Evolutionary conservation across 2,113 vertebrate genomes (phyloP).

Genomic region (Nanorana parkeri): DNA sequence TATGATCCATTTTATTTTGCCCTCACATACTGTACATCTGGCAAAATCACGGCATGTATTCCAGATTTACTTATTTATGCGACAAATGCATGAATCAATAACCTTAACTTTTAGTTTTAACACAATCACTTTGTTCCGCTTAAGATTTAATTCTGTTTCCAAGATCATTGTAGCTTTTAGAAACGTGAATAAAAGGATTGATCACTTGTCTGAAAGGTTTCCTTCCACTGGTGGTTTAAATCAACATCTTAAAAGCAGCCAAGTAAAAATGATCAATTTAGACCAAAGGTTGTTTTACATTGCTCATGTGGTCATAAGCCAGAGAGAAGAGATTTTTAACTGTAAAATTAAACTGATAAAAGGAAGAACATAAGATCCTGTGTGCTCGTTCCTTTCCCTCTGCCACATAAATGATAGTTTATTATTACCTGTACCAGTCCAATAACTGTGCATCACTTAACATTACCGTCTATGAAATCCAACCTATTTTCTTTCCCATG

Average conservation of each 20-base stretch:
- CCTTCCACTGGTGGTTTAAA: slow-evolving; percentile 3
- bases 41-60: neutral
- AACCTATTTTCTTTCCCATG: neutral
- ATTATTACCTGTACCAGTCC: neutral
- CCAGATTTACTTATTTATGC: neutral
- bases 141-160: slow-evolving; percentile 5
- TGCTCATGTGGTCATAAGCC: neutral
- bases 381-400: neutral
- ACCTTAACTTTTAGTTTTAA: slow-evolving; percentile 1
- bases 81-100: slow-evolving; percentile 15
- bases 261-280: slow-evolving; percentile 16
- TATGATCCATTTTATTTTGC: too few relatives aligned
- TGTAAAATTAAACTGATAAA: neutral
- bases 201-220: slow-evolving; percentile 26
- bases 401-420: neutral
- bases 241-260: neutral
- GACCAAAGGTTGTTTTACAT: neutral
- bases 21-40: neutral
- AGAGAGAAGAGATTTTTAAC: neutral
- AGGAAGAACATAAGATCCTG: neutral
- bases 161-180: slow-evolving; percentile 20
- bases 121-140: neutral
- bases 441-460: neutral
- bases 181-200: slow-evolving; percentile 10
- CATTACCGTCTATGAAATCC: neutral